Percentiles rank a stretch among this genome's conserved stretches.
These are phyloP conservation scores for Barnardius zonarius DNA, from an alignment of 2,113 vertebrate species.

Conservation along the genomic window DNA sequence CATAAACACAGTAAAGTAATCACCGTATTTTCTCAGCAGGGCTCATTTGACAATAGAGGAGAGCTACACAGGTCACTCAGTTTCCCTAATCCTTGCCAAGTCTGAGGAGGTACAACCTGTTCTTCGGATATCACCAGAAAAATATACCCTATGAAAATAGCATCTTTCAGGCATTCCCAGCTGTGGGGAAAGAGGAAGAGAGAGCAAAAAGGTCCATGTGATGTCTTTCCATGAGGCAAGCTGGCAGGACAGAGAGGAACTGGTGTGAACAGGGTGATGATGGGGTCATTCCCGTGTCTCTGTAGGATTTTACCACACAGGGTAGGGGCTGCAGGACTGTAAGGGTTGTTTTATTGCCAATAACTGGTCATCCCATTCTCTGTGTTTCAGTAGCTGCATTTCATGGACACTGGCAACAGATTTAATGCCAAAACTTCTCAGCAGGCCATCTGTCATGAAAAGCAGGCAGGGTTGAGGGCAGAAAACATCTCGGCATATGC, in stretches of 20 bases:
- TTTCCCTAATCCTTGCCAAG: neutral
- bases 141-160: neutral
- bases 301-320: neutral
- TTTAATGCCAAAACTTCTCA: neutral
- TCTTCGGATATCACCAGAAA: neutral
- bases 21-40: neutral
- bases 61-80: rapidly evolving
- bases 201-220: neutral
- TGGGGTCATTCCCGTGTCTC: neutral
- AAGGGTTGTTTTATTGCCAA: neutral
- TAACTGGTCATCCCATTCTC: neutral
- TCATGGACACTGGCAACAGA: neutral
- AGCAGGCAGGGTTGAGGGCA: neutral
- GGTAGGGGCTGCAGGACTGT: neutral
- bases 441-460: neutral
- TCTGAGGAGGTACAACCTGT: neutral
- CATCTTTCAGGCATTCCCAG: neutral
- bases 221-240: neutral
- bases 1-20: neutral
- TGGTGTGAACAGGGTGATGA: neutral
- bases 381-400: neutral
- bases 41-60: neutral
- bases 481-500: neutral
- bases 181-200: neutral
- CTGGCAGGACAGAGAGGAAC: neutral